phyloP scores from a whole-genome alignment of 2,888 invertebrate genomes.

The Drosophila subquinaria region DNA sequence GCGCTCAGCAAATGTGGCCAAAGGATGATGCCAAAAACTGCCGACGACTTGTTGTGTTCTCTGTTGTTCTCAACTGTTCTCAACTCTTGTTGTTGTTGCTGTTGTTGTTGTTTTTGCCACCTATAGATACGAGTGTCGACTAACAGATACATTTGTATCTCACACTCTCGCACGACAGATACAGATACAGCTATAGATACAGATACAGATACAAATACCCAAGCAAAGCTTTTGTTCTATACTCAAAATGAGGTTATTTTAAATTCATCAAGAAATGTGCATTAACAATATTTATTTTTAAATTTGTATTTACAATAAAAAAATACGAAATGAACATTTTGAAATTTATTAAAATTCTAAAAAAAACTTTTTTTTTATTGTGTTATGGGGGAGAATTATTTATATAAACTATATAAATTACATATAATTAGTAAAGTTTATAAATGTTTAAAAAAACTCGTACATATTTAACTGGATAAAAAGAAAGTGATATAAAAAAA shows the following conservation, averaged over 20 bases:
- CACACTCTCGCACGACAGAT: conserved; percentile 33
- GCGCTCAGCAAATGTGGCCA: conserved; percentile 63
- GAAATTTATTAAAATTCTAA: too few relatives aligned
- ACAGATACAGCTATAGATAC: conserved; percentile 8
- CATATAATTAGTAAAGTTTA: too few relatives aligned
- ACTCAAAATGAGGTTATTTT: neutral
- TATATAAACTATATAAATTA: too few relatives aligned
- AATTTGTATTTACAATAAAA: too few relatives aligned
- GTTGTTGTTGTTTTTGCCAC: conserved; percentile 5
- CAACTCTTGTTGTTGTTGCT: neutral
- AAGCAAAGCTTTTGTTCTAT: conserved; percentile 27
- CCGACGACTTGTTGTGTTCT: conserved; percentile 55
- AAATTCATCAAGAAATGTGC: neutral
- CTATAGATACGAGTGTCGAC: conserved; percentile 38
- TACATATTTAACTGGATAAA: too few relatives aligned
- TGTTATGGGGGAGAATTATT: too few relatives aligned
- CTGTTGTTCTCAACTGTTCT: conserved; percentile 1
- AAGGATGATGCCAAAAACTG: conserved; percentile 36
- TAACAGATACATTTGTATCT: conserved; percentile 69
- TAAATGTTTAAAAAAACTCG: too few relatives aligned
- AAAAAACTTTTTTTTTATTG: too few relatives aligned
- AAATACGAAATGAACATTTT: too few relatives aligned
- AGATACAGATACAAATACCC: conserved; percentile 24
- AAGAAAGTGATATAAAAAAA: too few relatives aligned
- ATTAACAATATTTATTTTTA: too few relatives aligned